A percentile compares a stretch with the other conserved stretches of the same genome.
These are phyloP conservation scores for Loxodonta africana DNA, from an alignment of 2,113 vertebrate genomes.

Conservation along the genomic window DNA sequence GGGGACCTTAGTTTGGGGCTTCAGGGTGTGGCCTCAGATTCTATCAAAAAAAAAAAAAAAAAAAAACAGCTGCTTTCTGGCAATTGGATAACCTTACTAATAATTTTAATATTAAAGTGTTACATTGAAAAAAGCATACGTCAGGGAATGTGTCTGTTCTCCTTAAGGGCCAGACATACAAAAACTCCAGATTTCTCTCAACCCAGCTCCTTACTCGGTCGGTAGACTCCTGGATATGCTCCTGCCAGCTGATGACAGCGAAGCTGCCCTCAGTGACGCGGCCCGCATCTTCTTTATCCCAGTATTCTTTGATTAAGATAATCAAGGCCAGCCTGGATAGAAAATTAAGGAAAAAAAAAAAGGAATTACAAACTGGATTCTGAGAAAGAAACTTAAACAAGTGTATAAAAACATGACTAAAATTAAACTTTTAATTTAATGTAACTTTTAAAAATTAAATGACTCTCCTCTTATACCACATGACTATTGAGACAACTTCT, in stretches of 20 bases:
- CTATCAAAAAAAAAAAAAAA: background rate
- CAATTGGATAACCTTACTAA: constrained; percentile 56
- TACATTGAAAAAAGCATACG: constrained; percentile 58
- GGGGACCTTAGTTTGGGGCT: background rate
- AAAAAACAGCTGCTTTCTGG: constrained; percentile 4
- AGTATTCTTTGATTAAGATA: background rate
- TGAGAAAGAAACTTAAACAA: background rate
- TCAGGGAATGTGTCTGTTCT: constrained; percentile 27
- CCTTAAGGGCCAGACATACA: background rate
- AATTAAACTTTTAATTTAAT: constrained; percentile 37
- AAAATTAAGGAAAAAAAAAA: background rate
- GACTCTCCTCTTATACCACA: background rate
- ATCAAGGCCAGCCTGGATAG: background rate
- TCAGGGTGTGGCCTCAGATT: background rate
- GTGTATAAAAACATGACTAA: background rate
- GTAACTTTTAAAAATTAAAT: constrained; percentile 35
- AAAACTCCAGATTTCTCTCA: background rate
- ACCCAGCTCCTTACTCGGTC: background rate
- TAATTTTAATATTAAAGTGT: constrained; percentile 60
- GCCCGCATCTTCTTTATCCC: background rate
- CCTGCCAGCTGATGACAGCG: too few relatives aligned
- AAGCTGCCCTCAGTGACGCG: too few relatives aligned
- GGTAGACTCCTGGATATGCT: too few relatives aligned
- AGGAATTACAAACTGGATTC: constrained; percentile 11
- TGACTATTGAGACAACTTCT: background rate